phyloP scores from a whole-genome alignment of 2,888 invertebrate species.

The Yponomeuta sedellus region DNA sequence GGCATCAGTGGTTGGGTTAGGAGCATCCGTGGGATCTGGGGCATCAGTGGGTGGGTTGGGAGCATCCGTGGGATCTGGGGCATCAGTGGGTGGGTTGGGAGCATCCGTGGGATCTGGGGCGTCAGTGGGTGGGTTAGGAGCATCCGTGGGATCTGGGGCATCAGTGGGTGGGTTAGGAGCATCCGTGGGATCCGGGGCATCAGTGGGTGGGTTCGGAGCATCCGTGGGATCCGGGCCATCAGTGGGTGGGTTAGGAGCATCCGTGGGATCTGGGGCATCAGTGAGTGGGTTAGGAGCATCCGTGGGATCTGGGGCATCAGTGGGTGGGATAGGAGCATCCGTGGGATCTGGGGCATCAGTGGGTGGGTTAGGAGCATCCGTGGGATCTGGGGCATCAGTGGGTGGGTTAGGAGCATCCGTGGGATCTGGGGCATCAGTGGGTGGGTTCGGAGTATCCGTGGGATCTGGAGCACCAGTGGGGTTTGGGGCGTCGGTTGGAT shows the following conservation, averaged over 20 bases:
- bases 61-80: slow-evolving; percentile 1
- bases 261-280: neutral
- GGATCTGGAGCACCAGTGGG: neutral
- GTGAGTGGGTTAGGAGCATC: neutral
- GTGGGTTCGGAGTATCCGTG: neutral
- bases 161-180: neutral
- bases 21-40: neutral
- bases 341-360: neutral
- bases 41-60: slow-evolving; percentile 10
- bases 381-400: neutral
- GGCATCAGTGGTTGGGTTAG: too few relatives aligned
- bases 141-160: too few relatives aligned
- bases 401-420: neutral
- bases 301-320: neutral
- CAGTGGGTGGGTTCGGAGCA: slow-evolving; percentile 16
- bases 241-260: neutral
- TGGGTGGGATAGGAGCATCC: neutral
- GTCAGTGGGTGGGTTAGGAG: neutral
- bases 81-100: neutral
- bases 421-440: neutral
- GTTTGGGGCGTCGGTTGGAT: neutral
- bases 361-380: slow-evolving; percentile 16
- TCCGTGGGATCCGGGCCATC: neutral
- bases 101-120: too few relatives aligned
- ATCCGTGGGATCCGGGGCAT: neutral